These are phyloP conservation scores for Mionectes macconnelli DNA, from an alignment of 2,113 vertebrate genomes.

Conservation along the genomic window DNA sequence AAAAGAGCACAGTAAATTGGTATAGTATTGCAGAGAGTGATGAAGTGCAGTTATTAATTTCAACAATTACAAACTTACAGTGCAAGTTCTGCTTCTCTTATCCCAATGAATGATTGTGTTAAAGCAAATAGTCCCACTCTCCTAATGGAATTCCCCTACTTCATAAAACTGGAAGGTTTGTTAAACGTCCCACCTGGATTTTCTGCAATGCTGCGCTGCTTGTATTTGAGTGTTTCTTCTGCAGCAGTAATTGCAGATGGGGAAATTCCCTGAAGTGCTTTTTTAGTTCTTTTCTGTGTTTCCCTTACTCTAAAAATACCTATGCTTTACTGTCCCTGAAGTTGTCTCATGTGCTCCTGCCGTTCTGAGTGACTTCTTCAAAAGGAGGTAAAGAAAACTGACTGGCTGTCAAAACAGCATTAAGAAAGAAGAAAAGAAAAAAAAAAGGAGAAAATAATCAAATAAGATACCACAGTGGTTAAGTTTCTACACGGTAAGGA, in stretches of 20 bases:
- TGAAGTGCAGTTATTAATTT: slow-evolving; percentile 15
- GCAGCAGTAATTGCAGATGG: background rate
- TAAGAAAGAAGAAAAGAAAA: background rate
- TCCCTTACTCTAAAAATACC: background rate
- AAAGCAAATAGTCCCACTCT: background rate
- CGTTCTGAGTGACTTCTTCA: background rate
- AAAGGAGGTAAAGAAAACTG: background rate
- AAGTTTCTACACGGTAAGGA: background rate
- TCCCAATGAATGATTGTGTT: background rate
- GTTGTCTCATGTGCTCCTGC: background rate
- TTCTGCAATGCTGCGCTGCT: background rate
- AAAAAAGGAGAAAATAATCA: background rate
- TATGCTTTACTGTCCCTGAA: background rate
- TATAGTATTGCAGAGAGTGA: background rate
- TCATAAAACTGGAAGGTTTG: background rate
- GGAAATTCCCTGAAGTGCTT: background rate
- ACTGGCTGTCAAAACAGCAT: background rate
- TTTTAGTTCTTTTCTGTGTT: background rate
- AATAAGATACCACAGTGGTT: background rate
- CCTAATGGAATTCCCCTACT: background rate
- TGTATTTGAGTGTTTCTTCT: background rate
- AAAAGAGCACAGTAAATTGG: slow-evolving; percentile 35
- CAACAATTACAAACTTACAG: slow-evolving; percentile 22
- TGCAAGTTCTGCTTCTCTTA: slow-evolving; percentile 19
- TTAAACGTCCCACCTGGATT: background rate